A percentile compares a stretch with the other conserved stretches of the same genome.
These are phyloP conservation scores for Lypha dubia DNA, from an alignment of 2,888 invertebrate genomes.

Conservation along the genomic window DNA sequence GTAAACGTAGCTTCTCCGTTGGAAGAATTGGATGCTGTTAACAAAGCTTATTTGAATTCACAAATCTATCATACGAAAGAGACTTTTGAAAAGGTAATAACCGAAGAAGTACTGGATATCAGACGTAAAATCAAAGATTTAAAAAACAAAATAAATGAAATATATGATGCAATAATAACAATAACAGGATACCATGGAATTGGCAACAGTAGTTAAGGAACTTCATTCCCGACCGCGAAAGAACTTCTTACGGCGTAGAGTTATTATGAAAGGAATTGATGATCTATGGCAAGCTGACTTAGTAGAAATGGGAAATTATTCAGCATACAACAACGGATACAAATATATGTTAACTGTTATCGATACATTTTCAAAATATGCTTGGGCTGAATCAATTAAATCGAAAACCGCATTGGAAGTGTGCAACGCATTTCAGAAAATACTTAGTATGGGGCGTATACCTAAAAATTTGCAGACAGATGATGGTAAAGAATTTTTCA, in stretches of 20 bases:
- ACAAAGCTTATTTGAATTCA: no score
- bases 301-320: not conserved
- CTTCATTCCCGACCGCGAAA: not conserved
- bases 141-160: not conserved
- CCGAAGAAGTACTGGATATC: no score
- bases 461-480: not conserved
- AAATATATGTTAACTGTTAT: not conserved
- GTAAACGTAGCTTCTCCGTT: no score
- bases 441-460: not conserved
- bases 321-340: not conserved
- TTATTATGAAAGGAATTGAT: not conserved
- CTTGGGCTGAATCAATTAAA: not conserved
- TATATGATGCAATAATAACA: not conserved
- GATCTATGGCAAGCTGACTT: not conserved
- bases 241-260: not conserved
- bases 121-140: no score
- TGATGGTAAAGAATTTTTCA: conserved; percentile 2
- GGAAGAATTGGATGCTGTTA: no score
- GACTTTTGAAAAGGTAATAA: no score
- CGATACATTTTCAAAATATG: not conserved
- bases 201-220: not conserved
- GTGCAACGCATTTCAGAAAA: not conserved
- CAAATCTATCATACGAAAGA: no score
- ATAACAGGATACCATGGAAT: no score
- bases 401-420: not conserved